A percentile compares a stretch with the other conserved stretches of the same genome.
These are phyloP conservation scores for Masnerella sp. DNA, from an alignment of 2,888 invertebrate genomes.

Conservation along the genomic window DNA sequence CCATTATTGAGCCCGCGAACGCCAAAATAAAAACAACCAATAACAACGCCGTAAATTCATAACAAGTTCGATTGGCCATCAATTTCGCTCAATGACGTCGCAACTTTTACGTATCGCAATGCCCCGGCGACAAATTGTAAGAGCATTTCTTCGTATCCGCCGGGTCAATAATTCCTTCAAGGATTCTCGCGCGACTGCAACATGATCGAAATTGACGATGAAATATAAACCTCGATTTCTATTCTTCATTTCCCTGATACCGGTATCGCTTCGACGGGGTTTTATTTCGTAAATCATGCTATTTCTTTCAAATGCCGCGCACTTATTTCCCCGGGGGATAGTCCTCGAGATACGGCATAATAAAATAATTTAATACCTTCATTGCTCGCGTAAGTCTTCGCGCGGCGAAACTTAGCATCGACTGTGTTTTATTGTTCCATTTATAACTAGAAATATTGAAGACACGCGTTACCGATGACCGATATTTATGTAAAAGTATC, in stretches of 20 bases:
- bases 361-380: conserved; percentile 52
- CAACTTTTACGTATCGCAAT: neutral
- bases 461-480: neutral
- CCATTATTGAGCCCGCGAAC: too few species aligned
- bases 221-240: conserved; percentile 27
- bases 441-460: conserved; percentile 25
- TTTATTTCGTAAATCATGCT: conserved; percentile 48
- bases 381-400: conserved; percentile 27
- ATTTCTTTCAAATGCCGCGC: conserved; percentile 45
- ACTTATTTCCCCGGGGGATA: conserved; percentile 48
- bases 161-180: conserved; percentile 24
- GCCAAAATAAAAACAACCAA: too few species aligned
- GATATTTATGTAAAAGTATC: too few species aligned
- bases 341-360: conserved; percentile 39
- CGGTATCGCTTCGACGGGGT: conserved; percentile 23
- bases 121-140: conserved; percentile 1
- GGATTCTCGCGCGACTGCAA: neutral
- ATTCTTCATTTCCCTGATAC: conserved; percentile 43
- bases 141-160: conserved; percentile 9
- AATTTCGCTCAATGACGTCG: too few species aligned
- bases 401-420: conserved; percentile 15
- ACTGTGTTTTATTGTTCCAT: conserved; percentile 46
- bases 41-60: too few species aligned
- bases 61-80: too few species aligned
- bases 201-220: conserved; percentile 32